Evolutionary conservation across 1,140 invertebrate species (phyloP), one percentile per base, ranked within the genome.

Genomic region (Drosophila nikananu): DNA sequence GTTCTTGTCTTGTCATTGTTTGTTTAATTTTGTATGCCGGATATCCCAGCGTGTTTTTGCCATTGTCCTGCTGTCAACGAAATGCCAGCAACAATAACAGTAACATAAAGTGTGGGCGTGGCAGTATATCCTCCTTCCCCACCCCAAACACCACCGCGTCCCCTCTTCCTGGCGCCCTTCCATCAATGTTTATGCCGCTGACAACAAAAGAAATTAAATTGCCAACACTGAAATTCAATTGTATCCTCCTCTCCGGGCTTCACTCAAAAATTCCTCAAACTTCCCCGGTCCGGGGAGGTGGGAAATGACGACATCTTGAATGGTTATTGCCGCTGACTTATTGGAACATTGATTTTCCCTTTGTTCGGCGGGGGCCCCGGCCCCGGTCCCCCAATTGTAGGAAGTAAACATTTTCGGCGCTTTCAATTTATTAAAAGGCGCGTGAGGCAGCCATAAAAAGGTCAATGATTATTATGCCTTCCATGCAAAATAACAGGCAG

Each of bases 151-250:
- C 30, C 30, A 30, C 9, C 9, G 17, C 8, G 17, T 27, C 23
- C 5, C 65, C 42, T 49, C 57, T 41, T 58, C 73, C 42, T 70
- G 52, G 32, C 66, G 37, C 57, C 48, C 46, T 68, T 73, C 46
- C 55, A 73, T 74, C 68, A 74, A 89, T 84, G 86, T 81, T 87
- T 87, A 90, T 90, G 86, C 79, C 81, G 67, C 54, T 86, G 86
- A 86, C 86, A 89, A 89, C 86, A 89, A 89, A 89, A 89, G 86
- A 89, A 89, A 89, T 89, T 89, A 86, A 89, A 89, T 89, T 90
- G 81, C 81, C 78, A 90, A 81, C 84, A 90, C 81, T 86, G 86
- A 90, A 87, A 86, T 84, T 89, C 86, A 89, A 89, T 90, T 89
- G 81, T 84, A 84, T 81, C 81, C 65, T 64, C 61, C 54, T 59